Conservation (phyloP, 1,140 invertebrate genomes). For the Idris sp. region DNA sequence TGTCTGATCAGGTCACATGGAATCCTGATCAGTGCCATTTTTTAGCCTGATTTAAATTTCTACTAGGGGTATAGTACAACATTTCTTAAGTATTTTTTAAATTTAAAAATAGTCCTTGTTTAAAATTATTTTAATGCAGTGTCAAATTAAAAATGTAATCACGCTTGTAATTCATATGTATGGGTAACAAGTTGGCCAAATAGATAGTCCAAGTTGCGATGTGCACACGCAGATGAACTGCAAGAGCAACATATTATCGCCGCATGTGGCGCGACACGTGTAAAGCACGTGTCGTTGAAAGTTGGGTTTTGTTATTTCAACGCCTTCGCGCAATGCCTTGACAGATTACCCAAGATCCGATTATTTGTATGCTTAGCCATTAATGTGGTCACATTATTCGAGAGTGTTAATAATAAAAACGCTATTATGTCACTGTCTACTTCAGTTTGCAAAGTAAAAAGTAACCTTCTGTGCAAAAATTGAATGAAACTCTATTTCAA, state of each 20-base stretch:
- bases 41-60: no score
- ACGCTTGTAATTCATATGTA: no score
- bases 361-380: slow-evolving; percentile 57
- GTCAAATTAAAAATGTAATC: no score
- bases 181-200: no score
- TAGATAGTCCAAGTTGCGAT: slow-evolving; percentile 32
- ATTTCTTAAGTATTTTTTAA: no score
- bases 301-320: slow-evolving; percentile 55
- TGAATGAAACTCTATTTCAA: no score
- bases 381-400: slow-evolving; percentile 31
- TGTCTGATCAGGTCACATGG: no score
- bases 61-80: no score
- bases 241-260: slow-evolving; percentile 25
- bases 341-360: slow-evolving; percentile 54
- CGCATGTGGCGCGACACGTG: slow-evolving; percentile 64
- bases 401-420: slow-evolving; percentile 29
- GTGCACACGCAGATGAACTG: slow-evolving; percentile 39
- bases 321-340: slow-evolving; percentile 47
- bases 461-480: no score
- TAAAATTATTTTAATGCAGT: no score
- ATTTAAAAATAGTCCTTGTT: no score
- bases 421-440: slow-evolving; percentile 8
- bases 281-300: slow-evolving; percentile 60
- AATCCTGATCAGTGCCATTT: no score
- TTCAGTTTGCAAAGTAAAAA: slow-evolving; percentile 3